Evolutionary conservation across 2,888 invertebrate genomes (phyloP), one percentile per base, ranked within the genome.

Genomic region (Tetragonula carbonaria): DNA sequence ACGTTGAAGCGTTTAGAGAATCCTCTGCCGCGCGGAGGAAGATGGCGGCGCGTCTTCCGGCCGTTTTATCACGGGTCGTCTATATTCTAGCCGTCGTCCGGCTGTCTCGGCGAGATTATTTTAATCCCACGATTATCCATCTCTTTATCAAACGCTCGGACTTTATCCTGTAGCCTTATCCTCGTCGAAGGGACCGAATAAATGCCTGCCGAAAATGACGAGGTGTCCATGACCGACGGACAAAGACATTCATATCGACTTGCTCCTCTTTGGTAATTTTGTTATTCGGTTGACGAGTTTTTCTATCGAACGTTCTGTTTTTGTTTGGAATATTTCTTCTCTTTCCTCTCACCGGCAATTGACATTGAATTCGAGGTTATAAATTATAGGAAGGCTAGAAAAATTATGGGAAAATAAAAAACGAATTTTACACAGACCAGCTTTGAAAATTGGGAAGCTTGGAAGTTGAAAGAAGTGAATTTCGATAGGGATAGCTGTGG

Each of bases 41-140:
- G 51, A 33, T n/a, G 38, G 5, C 6, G 18, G 33, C 57, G 51
- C 57, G 51, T 76, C 51, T 70, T 59, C 11, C 14, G 51, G 55
- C 18, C 66, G 23, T 75, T 65, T 77, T 4, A 70, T 74, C 75
- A 50, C 21, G 70, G 16, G 4, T 33, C 57, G 50, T 50, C 68
- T 79, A 80, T 83, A 88, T 80, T 82, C 81, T 74, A 72, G 57
- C 66, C 67, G 55, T 84, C 83, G 80, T 82, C 74, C 78, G 82
- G 80, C 84, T 91, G 87, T 63, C 80, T 67, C 70, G 62, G 50
- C 62, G 78, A 91, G 90, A 91, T 91, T 91, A 90, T 91, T 91
- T 91, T 90, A 91, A 91, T 91, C 86, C 88, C 66, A 63, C 83
- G 87, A 90, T 91, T 90, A 88, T 87, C 84, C 82, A 66, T 53